Evolutionary conservation across 2,797 vertebrate genomes (phyloP).

Genomic region (Chromis chromis): DNA sequence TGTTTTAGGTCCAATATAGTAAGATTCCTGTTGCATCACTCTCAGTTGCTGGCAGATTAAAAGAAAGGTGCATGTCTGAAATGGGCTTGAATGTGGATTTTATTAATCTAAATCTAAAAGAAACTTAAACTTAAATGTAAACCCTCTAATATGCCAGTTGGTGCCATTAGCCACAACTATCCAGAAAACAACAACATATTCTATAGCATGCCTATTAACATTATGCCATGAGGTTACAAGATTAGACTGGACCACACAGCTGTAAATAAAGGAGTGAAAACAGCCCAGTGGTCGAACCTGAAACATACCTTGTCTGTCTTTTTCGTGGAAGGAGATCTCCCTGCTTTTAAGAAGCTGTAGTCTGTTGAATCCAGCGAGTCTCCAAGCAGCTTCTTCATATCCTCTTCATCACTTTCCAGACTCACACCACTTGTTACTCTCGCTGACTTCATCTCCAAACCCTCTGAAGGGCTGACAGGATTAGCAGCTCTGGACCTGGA

Average conservation of each 20-base stretch:
- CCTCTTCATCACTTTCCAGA: slow-evolving; percentile 86
- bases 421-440: slow-evolving; percentile 35
- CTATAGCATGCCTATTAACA: neutral
- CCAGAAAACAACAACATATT: neutral
- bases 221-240: neutral
- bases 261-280: neutral
- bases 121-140: neutral
- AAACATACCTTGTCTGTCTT: slow-evolving; percentile 55
- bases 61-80: too few relatives aligned
- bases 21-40: too few relatives aligned
- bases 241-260: neutral
- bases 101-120: neutral
- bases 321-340: slow-evolving; percentile 13
- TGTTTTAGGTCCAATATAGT: too few relatives aligned
- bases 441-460: neutral
- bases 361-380: slow-evolving; percentile 72
- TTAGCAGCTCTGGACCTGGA: slow-evolving; percentile 20
- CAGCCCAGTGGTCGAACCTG: neutral
- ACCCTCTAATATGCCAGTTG: too few relatives aligned
- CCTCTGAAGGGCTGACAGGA: neutral
- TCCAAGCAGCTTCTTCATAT: slow-evolving; percentile 78
- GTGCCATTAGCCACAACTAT: neutral
- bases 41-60: too few relatives aligned
- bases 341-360: slow-evolving; percentile 26
- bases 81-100: neutral